Conservation (phyloP, 2,797 vertebrate genomes). For the Trachops cirrhosus region DNA sequence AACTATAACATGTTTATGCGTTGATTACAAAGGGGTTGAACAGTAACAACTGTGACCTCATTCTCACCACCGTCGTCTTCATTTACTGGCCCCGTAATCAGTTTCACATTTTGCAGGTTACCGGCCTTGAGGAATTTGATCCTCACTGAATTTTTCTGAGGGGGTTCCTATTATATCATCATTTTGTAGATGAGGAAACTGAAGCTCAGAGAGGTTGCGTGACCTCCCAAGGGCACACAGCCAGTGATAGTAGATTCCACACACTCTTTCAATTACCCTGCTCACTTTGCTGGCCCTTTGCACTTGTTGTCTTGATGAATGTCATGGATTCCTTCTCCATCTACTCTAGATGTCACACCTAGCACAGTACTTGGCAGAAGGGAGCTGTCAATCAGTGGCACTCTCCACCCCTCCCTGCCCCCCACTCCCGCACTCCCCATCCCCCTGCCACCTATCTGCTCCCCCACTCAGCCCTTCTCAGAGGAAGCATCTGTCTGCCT, state of each 20-base stretch:
- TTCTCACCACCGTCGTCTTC: not conserved
- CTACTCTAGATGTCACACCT: not conserved
- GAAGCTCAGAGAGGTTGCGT: not conserved
- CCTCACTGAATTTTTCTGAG: not conserved
- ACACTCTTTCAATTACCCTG: not conserved
- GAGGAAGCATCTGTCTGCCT: not conserved
- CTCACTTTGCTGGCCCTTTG: not conserved
- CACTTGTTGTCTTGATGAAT: not conserved
- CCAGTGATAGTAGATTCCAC: not conserved
- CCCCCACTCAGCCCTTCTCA: not conserved
- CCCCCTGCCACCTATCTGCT: not conserved
- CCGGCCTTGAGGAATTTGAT: not conserved
- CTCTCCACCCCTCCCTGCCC: not conserved
- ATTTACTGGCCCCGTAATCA: not conserved
- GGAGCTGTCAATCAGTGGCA: not conserved
- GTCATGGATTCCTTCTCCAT: not conserved
- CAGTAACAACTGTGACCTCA: not conserved
- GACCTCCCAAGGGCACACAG: not conserved
- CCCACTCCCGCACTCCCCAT: too few relatives aligned
- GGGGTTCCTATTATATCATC: not conserved
- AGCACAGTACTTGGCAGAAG: not conserved
- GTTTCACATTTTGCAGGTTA: not conserved
- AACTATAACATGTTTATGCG: not conserved
- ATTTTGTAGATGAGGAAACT: not conserved
- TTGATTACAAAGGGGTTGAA: not conserved